Evolutionary conservation across 2,797 vertebrate genomes (phyloP), one percentile per base, ranked within the genome.

Genomic region (Microcaecilia unicolor): DNA sequence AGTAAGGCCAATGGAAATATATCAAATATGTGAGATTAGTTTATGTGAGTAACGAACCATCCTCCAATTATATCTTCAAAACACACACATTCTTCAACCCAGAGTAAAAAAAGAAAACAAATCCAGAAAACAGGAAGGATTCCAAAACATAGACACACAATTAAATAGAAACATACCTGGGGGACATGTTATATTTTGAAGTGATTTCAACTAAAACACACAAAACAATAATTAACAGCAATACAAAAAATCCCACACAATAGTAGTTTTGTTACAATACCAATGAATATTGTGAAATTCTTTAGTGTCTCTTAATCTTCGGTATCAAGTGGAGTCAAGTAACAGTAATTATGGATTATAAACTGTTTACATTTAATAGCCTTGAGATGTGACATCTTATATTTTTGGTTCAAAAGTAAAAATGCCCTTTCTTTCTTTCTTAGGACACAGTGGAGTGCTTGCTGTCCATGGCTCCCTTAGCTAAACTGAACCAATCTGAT

Each of bases 121-220:
- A 52, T 24, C 9, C n/a, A 24, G 3, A 24, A 9, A 32, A 9
- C 30, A 19, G 19, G 12, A 12, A 16, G 17, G 54, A 86, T 86
- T 86, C 83, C 83, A 86, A 84, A 85, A 85, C 85, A 86, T 82
- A 86, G 82, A 85, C 82, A 85, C 81, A 86, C 82, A 84, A 76
- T 85, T 86, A 86, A 86, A 84, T 85, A 85, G 80, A 86, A 87
- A 86, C 84, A 84, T 81, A 84, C n/a, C n/a, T n/a, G n/a, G n/a
- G n/a, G n/a, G n/a, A 86, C 84, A 84, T 86, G 81, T 86, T 70
- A n/a, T n/a, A n/a, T n/a, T 81, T 79, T 78, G 83, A 74, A 70
- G 22, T 73, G 78, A 72, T 76, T 80, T 80, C 71, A n/a, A n/a
- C 70, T 81, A 72, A 75, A 70, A 72, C 61, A 78, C 76, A 79